Percentiles rank a stretch among this genome's conserved stretches.
Evolutionary conservation across 2,888 invertebrate species (phyloP).

Genomic region (Euplexia lucipara): DNA sequence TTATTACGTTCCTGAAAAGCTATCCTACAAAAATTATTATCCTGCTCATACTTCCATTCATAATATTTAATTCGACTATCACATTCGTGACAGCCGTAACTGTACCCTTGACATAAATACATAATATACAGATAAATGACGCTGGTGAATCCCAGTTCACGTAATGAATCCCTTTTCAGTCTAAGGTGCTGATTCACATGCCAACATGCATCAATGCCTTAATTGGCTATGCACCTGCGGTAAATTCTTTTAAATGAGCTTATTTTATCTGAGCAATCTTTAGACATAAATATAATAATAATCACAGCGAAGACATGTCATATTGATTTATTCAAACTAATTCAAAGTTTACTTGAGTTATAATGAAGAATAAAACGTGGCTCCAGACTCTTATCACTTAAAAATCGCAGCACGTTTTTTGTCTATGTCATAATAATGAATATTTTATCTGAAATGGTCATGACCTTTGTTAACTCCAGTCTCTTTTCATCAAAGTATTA

Average conservation of each 20-base stretch:
- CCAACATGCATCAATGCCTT: not conserved
- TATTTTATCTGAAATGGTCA: conserved; percentile 9
- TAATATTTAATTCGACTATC: not conserved
- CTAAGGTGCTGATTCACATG: conserved; percentile 9
- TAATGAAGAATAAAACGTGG: not conserved
- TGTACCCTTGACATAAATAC: conserved; percentile 36
- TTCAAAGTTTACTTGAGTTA: not conserved
- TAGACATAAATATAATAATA: no score
- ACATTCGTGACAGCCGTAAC: not conserved
- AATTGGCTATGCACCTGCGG: not conserved
- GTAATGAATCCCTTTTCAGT: conserved; percentile 9
- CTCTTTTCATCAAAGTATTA: not conserved
- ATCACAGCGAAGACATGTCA: no score
- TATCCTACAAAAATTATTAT: not conserved
- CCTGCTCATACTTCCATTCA: not conserved
- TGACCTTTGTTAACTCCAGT: conserved; percentile 21
- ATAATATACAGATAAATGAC: conserved; percentile 2
- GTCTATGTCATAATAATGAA: conserved; percentile 22
- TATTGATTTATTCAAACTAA: no score
- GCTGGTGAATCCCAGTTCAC: conserved; percentile 20
- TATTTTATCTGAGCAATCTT: not conserved
- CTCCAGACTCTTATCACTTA: not conserved
- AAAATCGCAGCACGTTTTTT: not conserved
- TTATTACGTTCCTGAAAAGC: not conserved
- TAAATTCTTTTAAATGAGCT: not conserved